Evolutionary conservation across 2,888 invertebrate species (phyloP), one percentile per base, ranked within the genome.

Genomic region (Athetis lepigone): DNA sequence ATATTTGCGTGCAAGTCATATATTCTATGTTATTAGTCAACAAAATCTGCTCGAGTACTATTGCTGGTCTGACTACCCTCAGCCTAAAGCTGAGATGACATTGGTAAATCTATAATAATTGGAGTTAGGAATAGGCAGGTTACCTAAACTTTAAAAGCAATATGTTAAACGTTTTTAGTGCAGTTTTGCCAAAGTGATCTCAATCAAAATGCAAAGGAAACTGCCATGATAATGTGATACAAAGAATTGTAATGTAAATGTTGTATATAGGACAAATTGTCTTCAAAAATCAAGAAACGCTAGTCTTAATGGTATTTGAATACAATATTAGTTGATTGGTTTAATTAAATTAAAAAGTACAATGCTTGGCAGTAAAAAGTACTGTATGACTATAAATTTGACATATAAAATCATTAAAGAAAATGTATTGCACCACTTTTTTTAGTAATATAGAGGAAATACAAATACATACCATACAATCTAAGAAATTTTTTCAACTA

Each of bases 211-310:
- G 2, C 16, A 21, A 18, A 11, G 6, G 1, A 42, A 52, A 75
- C 70, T 76, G 70, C 71, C 76, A 62, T 45, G 23, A n/a, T 16
- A 58, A 33, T 51, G 50, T 60, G 42, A 69, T 70, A 54, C 19
- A 36, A 50, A 36, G 27, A 50, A 49, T 74, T 68, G 58, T 68
- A 23, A 25, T 33, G 27, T 49, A 68, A 54, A 59, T 69, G 29
- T 59, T 75, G 54, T 59, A 75, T 36, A 74, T 54, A 59, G 27
- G 45, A 46, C 25, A 55, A 23, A 23, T 52, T 60, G 47, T 55
- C 70, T 70, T 70, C 25, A 39, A 49, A n/a, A 25, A 27, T 18
- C 8, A n/a, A 19, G 25, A 23, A 23, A 54, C 0, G 27, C 40
- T 55, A 52, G 62, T 70, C 39, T 49, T 21, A 52, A 47, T 33